Percentiles rank a stretch among this genome's conserved stretches.
phyloP scores from a whole-genome alignment of 2,113 vertebrate species.

The Actenoides lindsayi region DNA sequence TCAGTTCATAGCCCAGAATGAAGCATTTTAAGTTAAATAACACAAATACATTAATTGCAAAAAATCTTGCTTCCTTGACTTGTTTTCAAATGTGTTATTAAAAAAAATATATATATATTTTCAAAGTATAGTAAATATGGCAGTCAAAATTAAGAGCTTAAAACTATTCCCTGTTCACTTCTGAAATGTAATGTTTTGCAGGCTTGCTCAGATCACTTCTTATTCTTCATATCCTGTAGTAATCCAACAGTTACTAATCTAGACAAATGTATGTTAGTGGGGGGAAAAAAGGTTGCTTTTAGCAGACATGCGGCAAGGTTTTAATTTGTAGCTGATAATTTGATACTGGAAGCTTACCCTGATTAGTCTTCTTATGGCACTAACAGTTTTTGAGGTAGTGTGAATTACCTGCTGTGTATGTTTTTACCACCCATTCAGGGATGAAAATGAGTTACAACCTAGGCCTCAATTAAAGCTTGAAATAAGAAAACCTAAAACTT shows the following conservation, averaged over 20 bases:
- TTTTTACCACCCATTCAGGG: constrained; percentile 90
- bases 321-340: constrained; percentile 99
- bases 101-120: background rate
- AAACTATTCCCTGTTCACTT: constrained; percentile 18
- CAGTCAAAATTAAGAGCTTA: background rate
- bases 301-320: constrained; percentile 79
- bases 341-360: constrained; percentile 90
- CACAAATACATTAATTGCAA: background rate
- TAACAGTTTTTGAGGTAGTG: constrained; percentile 96
- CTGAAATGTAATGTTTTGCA: constrained; percentile 42
- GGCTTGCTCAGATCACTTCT: constrained; percentile 51
- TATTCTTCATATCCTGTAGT: constrained; percentile 37
- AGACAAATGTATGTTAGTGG: constrained; percentile 48
- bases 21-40: background rate
- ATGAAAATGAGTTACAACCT: constrained; percentile 87
- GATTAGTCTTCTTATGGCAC: constrained; percentile 93
- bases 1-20: background rate
- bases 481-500: constrained; percentile 82
- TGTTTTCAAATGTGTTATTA: background rate
- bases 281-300: constrained; percentile 67
- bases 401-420: constrained; percentile 97
- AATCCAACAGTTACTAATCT: constrained; percentile 78
- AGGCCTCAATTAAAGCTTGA: constrained; percentile 82
- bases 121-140: background rate
- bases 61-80: background rate